Evolutionary conservation across 2,888 invertebrate species (phyloP).

Genomic region (Philaethria dido): DNA sequence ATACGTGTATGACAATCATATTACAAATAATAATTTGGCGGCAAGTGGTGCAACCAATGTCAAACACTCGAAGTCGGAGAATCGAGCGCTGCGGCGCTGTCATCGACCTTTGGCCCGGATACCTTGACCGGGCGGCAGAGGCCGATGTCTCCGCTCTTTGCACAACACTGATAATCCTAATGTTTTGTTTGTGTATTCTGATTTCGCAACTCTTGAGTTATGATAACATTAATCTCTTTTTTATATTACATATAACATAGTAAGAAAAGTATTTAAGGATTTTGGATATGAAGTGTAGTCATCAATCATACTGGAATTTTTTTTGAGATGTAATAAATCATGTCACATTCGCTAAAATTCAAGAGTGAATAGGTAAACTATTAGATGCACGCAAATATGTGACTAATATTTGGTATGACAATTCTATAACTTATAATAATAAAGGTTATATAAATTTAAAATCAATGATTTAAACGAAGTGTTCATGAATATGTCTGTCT

Average conservation of each 20-base stretch:
- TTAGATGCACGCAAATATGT: conserved; percentile 10
- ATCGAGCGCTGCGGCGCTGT: conserved; percentile 62
- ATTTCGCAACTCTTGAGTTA: conserved; percentile 19
- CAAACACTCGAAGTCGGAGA: conserved; percentile 44
- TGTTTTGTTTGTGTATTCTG: conserved; percentile 66
- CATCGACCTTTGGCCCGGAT: conserved; percentile 83
- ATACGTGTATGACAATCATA: neutral
- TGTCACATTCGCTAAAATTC: conserved; percentile 11
- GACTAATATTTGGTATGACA: conserved; percentile 27
- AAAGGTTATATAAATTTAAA: neutral
- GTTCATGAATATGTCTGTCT: neutral
- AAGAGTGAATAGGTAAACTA: conserved; percentile 11
- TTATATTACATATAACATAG: neutral
- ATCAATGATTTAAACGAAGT: conserved; percentile 2
- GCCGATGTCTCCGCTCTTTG: conserved; percentile 71
- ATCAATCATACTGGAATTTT: neutral
- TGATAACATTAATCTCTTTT: neutral
- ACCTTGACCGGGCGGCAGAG: conserved; percentile 80
- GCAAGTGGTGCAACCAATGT: conserved; percentile 55
- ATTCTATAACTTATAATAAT: conserved; percentile 1
- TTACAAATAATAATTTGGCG: conserved; percentile 59
- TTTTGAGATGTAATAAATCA: conserved; percentile 11
- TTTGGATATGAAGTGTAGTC: neutral
- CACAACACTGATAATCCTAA: conserved; percentile 60
- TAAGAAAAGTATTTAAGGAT: neutral